Percentiles rank a stretch among this genome's conserved stretches.
Conservation (phyloP, 1,140 invertebrate genomes). For the Drosophila albomicans region DNA sequence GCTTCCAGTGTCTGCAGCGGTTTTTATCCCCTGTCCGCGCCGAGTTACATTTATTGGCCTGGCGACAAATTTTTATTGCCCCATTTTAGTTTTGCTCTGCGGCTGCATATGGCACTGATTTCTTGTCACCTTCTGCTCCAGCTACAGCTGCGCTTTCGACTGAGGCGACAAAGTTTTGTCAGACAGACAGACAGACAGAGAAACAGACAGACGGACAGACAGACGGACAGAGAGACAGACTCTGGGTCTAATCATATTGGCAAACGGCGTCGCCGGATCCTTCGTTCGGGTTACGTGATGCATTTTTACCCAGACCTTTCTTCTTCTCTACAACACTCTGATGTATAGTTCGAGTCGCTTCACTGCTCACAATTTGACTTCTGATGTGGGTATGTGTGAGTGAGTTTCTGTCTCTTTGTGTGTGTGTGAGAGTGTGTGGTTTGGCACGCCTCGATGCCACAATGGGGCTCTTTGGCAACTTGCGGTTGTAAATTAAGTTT, state of each 20-base stretch:
- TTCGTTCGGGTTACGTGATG: conserved; percentile 72
- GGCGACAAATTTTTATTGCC: conserved; percentile 81
- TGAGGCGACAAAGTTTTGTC: conserved; percentile 52
- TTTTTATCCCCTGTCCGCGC: conserved; percentile 23
- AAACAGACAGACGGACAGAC: conserved; percentile 13
- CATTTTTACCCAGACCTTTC: conserved; percentile 66
- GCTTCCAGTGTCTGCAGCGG: conserved; percentile 9
- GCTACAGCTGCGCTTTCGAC: not conserved
- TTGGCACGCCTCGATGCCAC: conserved; percentile 55
- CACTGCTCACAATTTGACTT: conserved; percentile 73
- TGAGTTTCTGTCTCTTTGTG: conserved; percentile 17
- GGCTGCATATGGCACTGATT: conserved; percentile 67
- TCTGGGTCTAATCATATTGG: conserved; percentile 77
- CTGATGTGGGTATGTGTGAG: conserved; percentile 59
- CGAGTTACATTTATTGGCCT: conserved; percentile 72
- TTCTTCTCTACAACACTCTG: conserved; percentile 22
- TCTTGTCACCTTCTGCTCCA: conserved; percentile 39
- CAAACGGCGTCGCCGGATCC: conserved; percentile 57
- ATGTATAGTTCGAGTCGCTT: conserved; percentile 58
- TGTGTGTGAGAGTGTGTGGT: conserved; percentile 15
- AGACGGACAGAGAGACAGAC: conserved; percentile 14
- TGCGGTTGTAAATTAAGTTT: conserved; percentile 44
- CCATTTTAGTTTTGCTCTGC: conserved; percentile 55
- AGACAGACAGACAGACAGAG: conserved; percentile 23
- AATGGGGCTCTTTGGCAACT: conserved; percentile 54